Percentiles rank a stretch among this genome's conserved stretches.
These are phyloP conservation scores for Xenotilapia flavipinnis DNA, from an alignment of 2,113 vertebrate genomes.

Conservation along the genomic window DNA sequence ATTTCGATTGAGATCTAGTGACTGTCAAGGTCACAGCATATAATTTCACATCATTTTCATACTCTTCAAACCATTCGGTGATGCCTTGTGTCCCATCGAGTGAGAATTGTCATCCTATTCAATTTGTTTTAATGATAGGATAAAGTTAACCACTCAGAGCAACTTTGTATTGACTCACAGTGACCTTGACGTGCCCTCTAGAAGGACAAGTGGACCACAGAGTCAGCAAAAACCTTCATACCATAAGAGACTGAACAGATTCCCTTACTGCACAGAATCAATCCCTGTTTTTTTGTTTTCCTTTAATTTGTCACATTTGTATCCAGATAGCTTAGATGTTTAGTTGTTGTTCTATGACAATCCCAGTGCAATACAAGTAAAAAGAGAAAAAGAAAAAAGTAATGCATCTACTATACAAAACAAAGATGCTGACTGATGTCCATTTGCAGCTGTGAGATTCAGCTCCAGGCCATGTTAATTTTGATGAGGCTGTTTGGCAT, in stretches of 20 bases:
- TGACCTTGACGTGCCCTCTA: neutral
- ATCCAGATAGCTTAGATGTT: neutral
- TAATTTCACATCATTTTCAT: neutral
- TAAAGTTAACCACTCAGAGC: neutral
- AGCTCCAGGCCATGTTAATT: neutral
- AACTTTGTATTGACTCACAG: neutral
- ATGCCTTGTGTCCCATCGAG: neutral
- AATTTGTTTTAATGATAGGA: neutral
- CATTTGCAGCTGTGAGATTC: neutral
- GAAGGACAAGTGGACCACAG: neutral
- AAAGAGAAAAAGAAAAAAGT: neutral
- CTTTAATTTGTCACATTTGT: neutral
- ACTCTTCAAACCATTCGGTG: neutral
- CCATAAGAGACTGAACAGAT: neutral
- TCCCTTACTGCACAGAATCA: neutral
- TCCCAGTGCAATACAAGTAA: neutral
- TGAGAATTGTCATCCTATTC: neutral
- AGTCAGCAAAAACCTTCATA: neutral
- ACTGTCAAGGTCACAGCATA: neutral
- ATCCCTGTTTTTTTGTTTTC: neutral
- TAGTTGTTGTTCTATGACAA: neutral
- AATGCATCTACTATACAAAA: neutral
- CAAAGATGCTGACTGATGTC: slow-evolving; percentile 1
- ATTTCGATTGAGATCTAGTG: neutral
- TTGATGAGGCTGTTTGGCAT: slow-evolving; percentile 1